Base-by-base conservation (phyloP, 2,888 invertebrate genomes). In the Oscheius myriophilus region DNA sequence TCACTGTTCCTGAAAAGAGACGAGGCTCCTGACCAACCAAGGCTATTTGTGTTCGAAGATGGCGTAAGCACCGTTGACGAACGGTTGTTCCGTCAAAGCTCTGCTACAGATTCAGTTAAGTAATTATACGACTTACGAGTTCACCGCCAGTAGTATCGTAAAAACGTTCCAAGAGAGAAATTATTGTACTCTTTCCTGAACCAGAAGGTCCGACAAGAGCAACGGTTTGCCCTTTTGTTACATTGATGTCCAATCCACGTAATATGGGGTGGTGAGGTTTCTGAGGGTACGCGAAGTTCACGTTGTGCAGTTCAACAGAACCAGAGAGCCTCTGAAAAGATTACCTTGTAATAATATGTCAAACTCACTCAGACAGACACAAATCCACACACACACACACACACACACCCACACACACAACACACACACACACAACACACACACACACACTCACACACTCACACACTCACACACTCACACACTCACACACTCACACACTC, bases 191-290 rank as follows among this genome's bases (percentile, higher is more conserved):
- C 76, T 88, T 88, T 11, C 88, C 88, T 6, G 87, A 86, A 33
- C 88, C 88, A 63, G 86, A 86, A 23, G 87, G 87, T 7, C 88
- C 88, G 33, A 88, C 88, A 41, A 88, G 79, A 1, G 88, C 88
- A 39, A 77, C 71, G 14, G 76, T 70, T 39, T 71, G 57, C 7
- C 72, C 72, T 39, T 67, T 68, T 14, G 66, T 63, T 9, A 65
- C 73, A n/a, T 42, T 25, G 16, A 67, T 23, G 9, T 46, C 33
- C 2, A 67, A 26, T 16, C 46, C 53, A 1, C 52, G 49, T 18
- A 53, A 45, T 9, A 67, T 61, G 26, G 51, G 41, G 16, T 52
- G 52, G 6, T 57, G 69, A 3, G 82, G 86, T 42, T 87, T 73
- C 42, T 82, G 84, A 3, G 88, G 88, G 70, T 88, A 88, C 51